Base-by-base conservation (phyloP, 2,888 invertebrate species). In the Trissonchulus sp. region DNA sequence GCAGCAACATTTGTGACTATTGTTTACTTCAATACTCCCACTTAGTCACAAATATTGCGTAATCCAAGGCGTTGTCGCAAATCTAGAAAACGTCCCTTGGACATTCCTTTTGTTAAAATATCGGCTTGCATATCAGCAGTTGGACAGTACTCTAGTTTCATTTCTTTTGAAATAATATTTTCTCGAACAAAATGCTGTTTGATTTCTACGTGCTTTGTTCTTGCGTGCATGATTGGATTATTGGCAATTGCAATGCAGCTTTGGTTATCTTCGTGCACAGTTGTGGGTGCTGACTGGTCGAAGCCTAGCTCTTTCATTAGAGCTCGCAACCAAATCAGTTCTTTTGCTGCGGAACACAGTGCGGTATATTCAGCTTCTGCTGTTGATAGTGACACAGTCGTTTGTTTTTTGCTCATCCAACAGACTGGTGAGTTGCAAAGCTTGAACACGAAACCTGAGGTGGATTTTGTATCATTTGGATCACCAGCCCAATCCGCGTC, bases 341-440 rank as follows among this genome's bases (percentile, higher is more conserved):
- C 79, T 72, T 78, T 65, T 1, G 76, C 63, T 31, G 77, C 76
- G 23, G 37, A 72, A 15, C 76, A 60, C 1, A 84, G 75, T 1
- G 84, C 82, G 1, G 83, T 76, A 76, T 82, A 83, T 77, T 85
- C 83, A 0, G 84, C 81, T 78, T 84, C 84, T 2, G 83, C 83
- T 0, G 81, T 81, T 3, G 83, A 76, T 84, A 84, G 75, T 80
- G n/a, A n/a, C n/a, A n/a, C n/a, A n/a, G n/a, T n/a, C n/a, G n/a
- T n/a, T n/a, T n/a, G n/a, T n/a, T n/a, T n/a, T n/a, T n/a, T n/a
- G n/a, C n/a, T n/a, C n/a, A n/a, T n/a, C n/a, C n/a, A n/a, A n/a
- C n/a, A n/a, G n/a, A n/a, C n/a, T n/a, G n/a, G n/a, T n/a, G n/a
- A n/a, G n/a, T n/a, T n/a, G n/a, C n/a, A n/a, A n/a, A n/a, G n/a